A percentile compares a stretch with the other conserved stretches of the same genome.
Evolutionary conservation across 2,888 invertebrate genomes (phyloP).

Genomic region (Seladonia tumulorum): DNA sequence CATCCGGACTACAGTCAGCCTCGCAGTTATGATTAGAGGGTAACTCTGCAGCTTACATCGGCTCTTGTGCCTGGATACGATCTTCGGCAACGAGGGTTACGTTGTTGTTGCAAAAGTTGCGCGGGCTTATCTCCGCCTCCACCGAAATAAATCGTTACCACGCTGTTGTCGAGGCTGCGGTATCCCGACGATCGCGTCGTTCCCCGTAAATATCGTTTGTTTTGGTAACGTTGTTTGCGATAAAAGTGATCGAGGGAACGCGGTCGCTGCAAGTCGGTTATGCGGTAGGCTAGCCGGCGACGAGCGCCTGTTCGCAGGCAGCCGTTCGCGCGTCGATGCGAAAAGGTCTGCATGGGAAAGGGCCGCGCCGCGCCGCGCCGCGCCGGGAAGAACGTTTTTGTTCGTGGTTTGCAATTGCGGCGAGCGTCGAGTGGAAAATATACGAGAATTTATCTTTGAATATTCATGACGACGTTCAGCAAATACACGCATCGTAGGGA

Average conservation of each 20-base stretch:
- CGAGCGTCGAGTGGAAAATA: conserved; percentile 4
- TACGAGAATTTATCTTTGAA: background rate
- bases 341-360: background rate
- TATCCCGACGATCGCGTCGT: conserved; percentile 1
- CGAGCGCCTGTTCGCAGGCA: conserved; percentile 57
- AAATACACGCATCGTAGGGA: background rate
- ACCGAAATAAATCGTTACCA: background rate
- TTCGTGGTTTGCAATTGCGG: background rate
- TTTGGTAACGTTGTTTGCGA: background rate
- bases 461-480: conserved; percentile 20
- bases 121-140: background rate
- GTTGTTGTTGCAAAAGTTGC: conserved; percentile 31
- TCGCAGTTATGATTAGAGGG: conserved; percentile 62
- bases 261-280: background rate
- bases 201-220: background rate
- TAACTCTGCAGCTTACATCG: conserved; percentile 44
- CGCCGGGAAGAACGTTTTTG: background rate
- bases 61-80: conserved; percentile 18
- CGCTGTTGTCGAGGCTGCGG: background rate
- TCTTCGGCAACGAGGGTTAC: background rate
- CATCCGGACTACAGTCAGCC: conserved; percentile 58
- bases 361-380: background rate
- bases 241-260: background rate
- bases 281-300: background rate
- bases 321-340: conserved; percentile 43